These are phyloP conservation scores for Lasioglossum marginatum DNA, from an alignment of 2,888 invertebrate species.

Conservation along the genomic window DNA sequence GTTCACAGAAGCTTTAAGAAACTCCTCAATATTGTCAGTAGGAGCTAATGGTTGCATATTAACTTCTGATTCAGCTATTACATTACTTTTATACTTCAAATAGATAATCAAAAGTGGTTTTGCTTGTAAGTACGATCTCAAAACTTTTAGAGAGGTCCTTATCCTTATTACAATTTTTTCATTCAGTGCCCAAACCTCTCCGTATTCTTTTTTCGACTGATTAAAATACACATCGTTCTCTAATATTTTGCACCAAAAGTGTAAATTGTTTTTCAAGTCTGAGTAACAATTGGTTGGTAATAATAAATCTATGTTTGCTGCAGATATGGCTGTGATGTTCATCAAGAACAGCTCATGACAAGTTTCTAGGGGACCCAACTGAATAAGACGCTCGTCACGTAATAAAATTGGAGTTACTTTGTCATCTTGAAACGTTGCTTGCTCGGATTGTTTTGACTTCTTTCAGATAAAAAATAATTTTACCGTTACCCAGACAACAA, in stretches of 20 bases:
- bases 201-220: constrained; percentile 76
- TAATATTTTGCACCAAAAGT: constrained; percentile 79
- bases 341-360: constrained; percentile 85
- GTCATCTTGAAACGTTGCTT: constrained; percentile 23
- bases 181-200: constrained; percentile 81
- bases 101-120: constrained; percentile 85
- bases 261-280: constrained; percentile 66
- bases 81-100: constrained; percentile 83
- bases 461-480: constrained; percentile 14
- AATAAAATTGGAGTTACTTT: constrained; percentile 64
- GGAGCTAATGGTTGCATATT: constrained; percentile 86
- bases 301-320: constrained; percentile 86
- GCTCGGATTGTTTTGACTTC: constrained; percentile 13
- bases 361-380: constrained; percentile 79
- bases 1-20: constrained; percentile 84
- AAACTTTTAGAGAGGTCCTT: constrained; percentile 82
- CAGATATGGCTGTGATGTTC: constrained; percentile 86
- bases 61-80: constrained; percentile 85
- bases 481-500: not conserved
- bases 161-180: constrained; percentile 86
- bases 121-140: constrained; percentile 85
- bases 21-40: constrained; percentile 83
- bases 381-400: constrained; percentile 79
- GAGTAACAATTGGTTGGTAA: constrained; percentile 67
- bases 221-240: constrained; percentile 80